Evolutionary conservation across 2,888 invertebrate genomes (phyloP).

Genomic region (Drosophila fungiperda): DNA sequence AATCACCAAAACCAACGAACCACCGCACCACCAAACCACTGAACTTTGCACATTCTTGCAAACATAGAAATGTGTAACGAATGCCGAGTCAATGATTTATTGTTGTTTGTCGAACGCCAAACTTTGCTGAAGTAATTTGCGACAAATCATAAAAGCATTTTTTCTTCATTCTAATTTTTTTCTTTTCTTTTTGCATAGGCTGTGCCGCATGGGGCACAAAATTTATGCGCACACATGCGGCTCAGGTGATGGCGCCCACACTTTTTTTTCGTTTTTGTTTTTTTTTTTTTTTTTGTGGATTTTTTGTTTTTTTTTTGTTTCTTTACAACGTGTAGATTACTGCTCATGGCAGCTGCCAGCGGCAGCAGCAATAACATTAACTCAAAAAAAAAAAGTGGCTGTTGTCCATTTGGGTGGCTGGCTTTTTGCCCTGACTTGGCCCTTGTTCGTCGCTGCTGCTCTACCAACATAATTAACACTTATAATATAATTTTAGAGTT

Average conservation of each 20-base stretch:
- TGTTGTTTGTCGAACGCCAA: constrained; percentile 73
- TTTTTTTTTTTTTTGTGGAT: too few relatives aligned
- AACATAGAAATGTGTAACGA: constrained; percentile 36
- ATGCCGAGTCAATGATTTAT: constrained; percentile 64
- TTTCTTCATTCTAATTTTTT: constrained; percentile 17
- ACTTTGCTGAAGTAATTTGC: constrained; percentile 77
- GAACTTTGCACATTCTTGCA: constrained; percentile 32
- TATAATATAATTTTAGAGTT: constrained; percentile 72
- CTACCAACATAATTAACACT: constrained; percentile 74
- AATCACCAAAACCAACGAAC: constrained; percentile 14
- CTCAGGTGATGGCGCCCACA: constrained; percentile 55
- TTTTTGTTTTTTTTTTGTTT: background rate
- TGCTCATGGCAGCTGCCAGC: constrained; percentile 50
- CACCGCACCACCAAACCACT: constrained; percentile 23
- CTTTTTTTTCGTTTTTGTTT: constrained; percentile 15
- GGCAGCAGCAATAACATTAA: constrained; percentile 30
- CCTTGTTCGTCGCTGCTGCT: background rate
- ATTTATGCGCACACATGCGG: constrained; percentile 69
- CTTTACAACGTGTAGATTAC: constrained; percentile 18
- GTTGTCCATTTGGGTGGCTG: constrained; percentile 25
- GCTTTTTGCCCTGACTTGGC: background rate
- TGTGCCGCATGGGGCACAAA: constrained; percentile 58
- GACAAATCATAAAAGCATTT: constrained; percentile 74
- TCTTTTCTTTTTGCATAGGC: constrained; percentile 12
- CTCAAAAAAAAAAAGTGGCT: constrained; percentile 44